These are phyloP conservation scores for Sebastiscus albofasciatus DNA, from an alignment of 2,797 vertebrate genomes.

Conservation along the genomic window DNA sequence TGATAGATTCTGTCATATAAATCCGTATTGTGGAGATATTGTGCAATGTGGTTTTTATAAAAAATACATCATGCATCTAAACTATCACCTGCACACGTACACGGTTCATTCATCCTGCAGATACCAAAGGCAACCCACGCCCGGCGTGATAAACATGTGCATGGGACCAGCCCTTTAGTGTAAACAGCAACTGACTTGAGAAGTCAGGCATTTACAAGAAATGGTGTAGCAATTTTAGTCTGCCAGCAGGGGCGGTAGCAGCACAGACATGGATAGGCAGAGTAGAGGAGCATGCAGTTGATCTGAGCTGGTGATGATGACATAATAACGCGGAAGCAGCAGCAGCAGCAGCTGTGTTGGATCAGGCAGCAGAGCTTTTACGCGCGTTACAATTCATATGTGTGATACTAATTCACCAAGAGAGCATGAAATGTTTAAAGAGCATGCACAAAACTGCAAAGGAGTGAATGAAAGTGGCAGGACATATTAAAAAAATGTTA, in stretches of 20 bases:
- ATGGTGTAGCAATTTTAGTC: constrained; percentile 38
- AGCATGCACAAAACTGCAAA: background rate
- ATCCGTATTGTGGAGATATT: background rate
- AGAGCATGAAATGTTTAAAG: background rate
- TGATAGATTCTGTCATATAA: background rate
- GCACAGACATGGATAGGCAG: background rate
- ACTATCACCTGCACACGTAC: background rate
- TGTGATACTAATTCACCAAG: background rate
- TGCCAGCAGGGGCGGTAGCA: constrained; percentile 29
- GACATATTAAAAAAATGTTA: background rate
- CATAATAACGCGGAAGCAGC: background rate
- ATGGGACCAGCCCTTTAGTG: constrained; percentile 40
- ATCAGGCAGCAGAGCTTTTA: background rate
- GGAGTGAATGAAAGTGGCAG: background rate
- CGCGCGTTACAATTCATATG: rapidly evolving
- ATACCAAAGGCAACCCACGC: background rate
- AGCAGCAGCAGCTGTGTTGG: background rate
- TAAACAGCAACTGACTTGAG: constrained; percentile 37
- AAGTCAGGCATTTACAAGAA: constrained; percentile 70
- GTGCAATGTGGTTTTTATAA: background rate
- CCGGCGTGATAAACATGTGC: constrained; percentile 6
- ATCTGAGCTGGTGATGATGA: background rate
- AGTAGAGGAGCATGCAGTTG: background rate
- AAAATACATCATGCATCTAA: background rate
- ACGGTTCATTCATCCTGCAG: rapidly evolving